These are phyloP conservation scores for Aplidium turbinatum DNA, from an alignment of 23 tunicate genomes.

Conservation along the genomic window DNA sequence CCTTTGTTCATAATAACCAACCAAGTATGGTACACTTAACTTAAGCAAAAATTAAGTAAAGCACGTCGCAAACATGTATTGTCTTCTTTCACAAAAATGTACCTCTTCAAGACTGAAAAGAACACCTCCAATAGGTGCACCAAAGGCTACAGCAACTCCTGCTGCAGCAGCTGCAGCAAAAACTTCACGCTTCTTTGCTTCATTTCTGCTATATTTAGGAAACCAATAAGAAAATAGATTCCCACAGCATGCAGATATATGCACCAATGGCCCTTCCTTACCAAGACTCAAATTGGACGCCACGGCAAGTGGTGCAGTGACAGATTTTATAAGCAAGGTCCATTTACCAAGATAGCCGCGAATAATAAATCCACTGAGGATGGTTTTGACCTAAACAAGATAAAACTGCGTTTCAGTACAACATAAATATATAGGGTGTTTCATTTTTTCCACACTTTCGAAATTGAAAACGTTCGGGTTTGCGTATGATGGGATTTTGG, in stretches of 20 bases:
- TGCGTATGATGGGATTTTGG: no score
- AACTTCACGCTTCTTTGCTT: conserved; percentile 94
- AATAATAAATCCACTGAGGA: conserved; percentile 88
- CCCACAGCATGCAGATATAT: conserved; percentile 92
- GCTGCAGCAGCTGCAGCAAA: conserved; percentile 97
- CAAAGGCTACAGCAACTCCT: conserved; percentile 96
- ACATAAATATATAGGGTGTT: no score
- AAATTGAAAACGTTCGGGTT: no score
- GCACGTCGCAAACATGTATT: no score
- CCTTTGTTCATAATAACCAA: no score
- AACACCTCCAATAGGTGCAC: conserved; percentile 99
- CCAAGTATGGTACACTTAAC: no score
- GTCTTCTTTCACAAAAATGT: no score
- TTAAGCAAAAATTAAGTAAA: no score
- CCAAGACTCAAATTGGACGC: conserved; percentile 85
- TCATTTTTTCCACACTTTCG: no score
- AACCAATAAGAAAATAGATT: conserved; percentile 85
- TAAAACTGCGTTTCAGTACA: no score
- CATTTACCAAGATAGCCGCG: conserved; percentile 95
- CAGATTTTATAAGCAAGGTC: conserved; percentile 78
- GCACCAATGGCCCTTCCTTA: conserved; percentile 96
- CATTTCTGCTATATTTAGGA: conserved; percentile 94
- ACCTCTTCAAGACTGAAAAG: conserved; percentile 98
- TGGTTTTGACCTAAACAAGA: conserved; percentile 95
- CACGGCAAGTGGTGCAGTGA: conserved; percentile 91